Evolutionary conservation across 2,797 vertebrate genomes (phyloP).

Genomic region (Falco columbarius): DNA sequence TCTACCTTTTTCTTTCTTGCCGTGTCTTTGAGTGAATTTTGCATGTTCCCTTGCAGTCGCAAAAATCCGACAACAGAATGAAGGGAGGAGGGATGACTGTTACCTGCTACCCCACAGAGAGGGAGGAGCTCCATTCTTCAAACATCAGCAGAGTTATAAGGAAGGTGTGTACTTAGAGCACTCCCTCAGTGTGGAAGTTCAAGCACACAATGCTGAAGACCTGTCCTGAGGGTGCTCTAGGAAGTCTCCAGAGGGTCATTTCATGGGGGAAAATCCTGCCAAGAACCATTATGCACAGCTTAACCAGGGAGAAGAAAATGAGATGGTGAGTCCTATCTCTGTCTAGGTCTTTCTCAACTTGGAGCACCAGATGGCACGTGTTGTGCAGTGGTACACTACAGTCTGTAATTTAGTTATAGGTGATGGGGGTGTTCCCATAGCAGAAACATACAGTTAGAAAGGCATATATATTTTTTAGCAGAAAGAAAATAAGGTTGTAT

Average conservation of each 20-base stretch:
- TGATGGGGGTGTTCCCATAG: not conserved
- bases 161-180: conserved; percentile 67
- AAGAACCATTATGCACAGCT: conserved; percentile 73
- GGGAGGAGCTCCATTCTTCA: conserved; percentile 72
- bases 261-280: conserved; percentile 30
- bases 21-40: conserved; percentile 23
- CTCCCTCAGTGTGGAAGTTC: conserved; percentile 61
- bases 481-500: not conserved
- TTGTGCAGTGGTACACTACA: not conserved
- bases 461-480: not conserved
- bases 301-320: conserved; percentile 80
- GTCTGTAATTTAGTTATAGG: not conserved
- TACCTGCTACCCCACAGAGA: conserved; percentile 48
- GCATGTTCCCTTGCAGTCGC: not conserved
- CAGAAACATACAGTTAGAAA: not conserved
- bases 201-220: not conserved
- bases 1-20: conserved; percentile 22
- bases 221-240: not conserved
- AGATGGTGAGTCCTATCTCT: conserved; percentile 77
- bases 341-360: not conserved
- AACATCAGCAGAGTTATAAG: conserved; percentile 60
- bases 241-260: conserved; percentile 24
- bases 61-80: not conserved
- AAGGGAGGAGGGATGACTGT: conserved; percentile 33
- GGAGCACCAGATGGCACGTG: not conserved